Evolutionary conservation across 2,888 invertebrate genomes (phyloP).

Genomic region (Erynnis tages): DNA sequence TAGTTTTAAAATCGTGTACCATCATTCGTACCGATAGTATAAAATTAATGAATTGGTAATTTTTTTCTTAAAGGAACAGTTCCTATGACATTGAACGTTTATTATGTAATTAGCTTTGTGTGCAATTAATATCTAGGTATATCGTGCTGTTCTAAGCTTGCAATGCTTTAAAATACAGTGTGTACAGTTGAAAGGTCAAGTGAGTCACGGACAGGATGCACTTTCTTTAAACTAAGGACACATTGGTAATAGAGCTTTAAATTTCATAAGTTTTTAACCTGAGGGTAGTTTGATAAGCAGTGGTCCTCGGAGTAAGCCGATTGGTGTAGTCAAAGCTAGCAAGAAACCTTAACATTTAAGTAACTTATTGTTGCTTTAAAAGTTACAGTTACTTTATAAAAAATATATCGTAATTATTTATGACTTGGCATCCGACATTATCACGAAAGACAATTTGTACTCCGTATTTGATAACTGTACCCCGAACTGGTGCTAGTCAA

Average conservation of each 20-base stretch:
- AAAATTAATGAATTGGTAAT: slow-evolving; percentile 17
- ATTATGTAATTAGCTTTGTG: slow-evolving; percentile 24
- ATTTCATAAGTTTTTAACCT: not conserved
- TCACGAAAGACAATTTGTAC: too few relatives aligned
- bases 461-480: too few relatives aligned
- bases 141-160: slow-evolving; percentile 11
- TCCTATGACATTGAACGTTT: slow-evolving; percentile 24
- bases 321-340: too few relatives aligned
- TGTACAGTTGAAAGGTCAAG: slow-evolving; percentile 20
- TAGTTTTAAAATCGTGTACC: not conserved
- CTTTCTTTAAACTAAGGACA: slow-evolving; percentile 27
- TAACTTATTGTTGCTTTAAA: too few relatives aligned
- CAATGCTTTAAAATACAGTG: slow-evolving; percentile 4
- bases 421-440: too few relatives aligned
- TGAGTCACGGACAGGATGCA: slow-evolving; percentile 25
- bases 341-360: too few relatives aligned
- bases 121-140: slow-evolving; percentile 29
- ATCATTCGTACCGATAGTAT: slow-evolving; percentile 2
- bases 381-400: too few relatives aligned
- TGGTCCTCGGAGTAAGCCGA: too few relatives aligned
- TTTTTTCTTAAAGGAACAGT: slow-evolving; percentile 18
- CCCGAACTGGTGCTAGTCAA: too few relatives aligned
- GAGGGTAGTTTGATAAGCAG: too few relatives aligned
- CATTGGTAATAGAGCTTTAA: slow-evolving; percentile 16
- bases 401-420: too few relatives aligned